Evolutionary conservation across 2,888 invertebrate species (phyloP).

Genomic region (Steinernema hermaphroditum): DNA sequence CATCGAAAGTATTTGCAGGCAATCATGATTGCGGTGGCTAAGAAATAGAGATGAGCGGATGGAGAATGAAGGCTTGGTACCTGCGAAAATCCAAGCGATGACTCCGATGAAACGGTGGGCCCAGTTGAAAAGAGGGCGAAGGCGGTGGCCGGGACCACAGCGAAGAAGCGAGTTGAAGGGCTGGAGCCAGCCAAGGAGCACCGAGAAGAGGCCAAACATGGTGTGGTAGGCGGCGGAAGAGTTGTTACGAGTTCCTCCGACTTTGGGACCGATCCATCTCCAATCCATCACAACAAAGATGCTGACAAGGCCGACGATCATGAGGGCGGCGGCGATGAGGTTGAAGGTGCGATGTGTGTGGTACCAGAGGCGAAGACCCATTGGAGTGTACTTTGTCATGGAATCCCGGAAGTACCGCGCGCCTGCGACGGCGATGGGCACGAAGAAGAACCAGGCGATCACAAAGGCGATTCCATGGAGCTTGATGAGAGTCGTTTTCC

Average conservation of each 20-base stretch:
- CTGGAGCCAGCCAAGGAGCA: slow-evolving; percentile 50
- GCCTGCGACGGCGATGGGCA: slow-evolving; percentile 51
- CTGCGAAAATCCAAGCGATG: slow-evolving; percentile 52
- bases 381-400: slow-evolving; percentile 49
- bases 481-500: background rate
- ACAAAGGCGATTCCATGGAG: slow-evolving; percentile 44
- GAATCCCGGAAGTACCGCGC: slow-evolving; percentile 47
- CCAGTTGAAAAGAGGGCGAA: slow-evolving; percentile 54
- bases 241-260: background rate
- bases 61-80: slow-evolving; percentile 31
- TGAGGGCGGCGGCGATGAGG: slow-evolving; percentile 44
- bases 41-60: slow-evolving; percentile 20
- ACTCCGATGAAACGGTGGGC: slow-evolving; percentile 53
- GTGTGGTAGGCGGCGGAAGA: slow-evolving; percentile 36
- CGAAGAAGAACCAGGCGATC: slow-evolving; percentile 50
- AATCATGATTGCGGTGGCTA: slow-evolving; percentile 47
- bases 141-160: slow-evolving; percentile 45
- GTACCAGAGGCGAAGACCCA: slow-evolving; percentile 55
- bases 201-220: slow-evolving; percentile 45
- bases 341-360: slow-evolving; percentile 53
- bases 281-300: slow-evolving; percentile 47
- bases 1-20: slow-evolving; percentile 41
- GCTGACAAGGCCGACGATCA: slow-evolving; percentile 49
- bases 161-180: slow-evolving; percentile 50
- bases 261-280: slow-evolving; percentile 44